A percentile compares a stretch with the other conserved stretches of the same genome.
Evolutionary conservation across 2,113 vertebrate genomes (phyloP).

Genomic region (Petrocephalus zakoni): DNA sequence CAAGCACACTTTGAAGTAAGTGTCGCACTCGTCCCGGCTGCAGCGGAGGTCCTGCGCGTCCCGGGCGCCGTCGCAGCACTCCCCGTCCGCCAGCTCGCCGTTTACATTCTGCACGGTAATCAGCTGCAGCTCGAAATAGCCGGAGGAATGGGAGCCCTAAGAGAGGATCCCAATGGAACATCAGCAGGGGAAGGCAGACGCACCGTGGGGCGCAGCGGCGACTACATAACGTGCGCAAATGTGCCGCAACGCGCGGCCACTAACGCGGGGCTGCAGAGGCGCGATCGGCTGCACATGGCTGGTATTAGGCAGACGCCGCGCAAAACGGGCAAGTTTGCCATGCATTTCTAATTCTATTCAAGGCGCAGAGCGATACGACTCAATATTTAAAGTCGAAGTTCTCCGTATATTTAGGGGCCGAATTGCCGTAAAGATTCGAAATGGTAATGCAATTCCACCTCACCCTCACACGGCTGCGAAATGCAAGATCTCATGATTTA

Average conservation of each 20-base stretch:
- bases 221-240: background rate
- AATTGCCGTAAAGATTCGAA: background rate
- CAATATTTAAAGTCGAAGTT: background rate
- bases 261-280: background rate
- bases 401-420: background rate
- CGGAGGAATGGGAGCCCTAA: conserved; percentile 78
- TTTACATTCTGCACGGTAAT: conserved; percentile 77
- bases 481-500: background rate
- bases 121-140: conserved; percentile 93
- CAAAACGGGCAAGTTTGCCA: background rate
- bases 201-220: background rate
- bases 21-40: conserved; percentile 80
- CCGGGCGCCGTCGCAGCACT: conserved; percentile 78
- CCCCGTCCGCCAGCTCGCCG: conserved; percentile 79
- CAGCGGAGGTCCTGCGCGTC: conserved; percentile 65
- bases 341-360: background rate
- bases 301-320: background rate
- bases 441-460: background rate
- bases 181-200: background rate
- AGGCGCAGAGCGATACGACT: background rate
- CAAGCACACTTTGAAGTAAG: conserved; percentile 82
- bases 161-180: conserved; percentile 39
- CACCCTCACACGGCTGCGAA: background rate
- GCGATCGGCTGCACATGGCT: background rate
- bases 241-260: background rate